Base-by-base conservation (phyloP, 2,797 vertebrate genomes). In the Typhlichthys subterraneus region DNA sequence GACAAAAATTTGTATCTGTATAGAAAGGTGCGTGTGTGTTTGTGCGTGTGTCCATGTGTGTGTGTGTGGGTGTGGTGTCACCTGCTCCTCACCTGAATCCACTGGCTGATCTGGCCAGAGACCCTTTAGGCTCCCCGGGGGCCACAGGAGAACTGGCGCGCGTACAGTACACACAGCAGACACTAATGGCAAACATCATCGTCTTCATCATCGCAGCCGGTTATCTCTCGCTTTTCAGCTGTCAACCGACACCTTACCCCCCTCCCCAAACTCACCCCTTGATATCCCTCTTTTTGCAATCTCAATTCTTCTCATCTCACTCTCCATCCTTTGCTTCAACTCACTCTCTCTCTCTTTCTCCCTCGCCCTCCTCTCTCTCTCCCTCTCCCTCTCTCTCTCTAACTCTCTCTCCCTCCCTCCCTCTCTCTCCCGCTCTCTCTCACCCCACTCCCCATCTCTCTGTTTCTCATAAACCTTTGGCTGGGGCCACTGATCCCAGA, bases 401-500 rank as follows among this genome's bases (percentile, higher is more conserved):
- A 54, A 55, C 51, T 48, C 59, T 48, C 53, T 56, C 59, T 53
- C 47, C 50, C 29, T 23, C 63, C 60, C 49, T 45, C 59, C 60
- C 63, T 55, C 73, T 59, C 52, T 59, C 69, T 57, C 59, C 53
- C 46, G 67, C 63, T 42, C 14, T 7, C 53, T 52, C 12, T 23
- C 31, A 38, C 45, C 54, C 45, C 60, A 51, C 51, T 55, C 46
- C 33, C 49, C 55, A 52, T 60, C 58, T 56, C 57, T 84, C 77
- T 92, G 91, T 89, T 92, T 92, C 91, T 90, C 89, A 90, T 92
- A 91, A 92, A 88, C 79, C 82, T 76, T 80, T 84, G 87, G 87
- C 90, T 68, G 74, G 80, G 65, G 63, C 80, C 78, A 79, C 73
- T 45, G 52, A 73, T 91, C 88, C 87, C 89, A 82, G 77, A 87